These are phyloP conservation scores for Sardina pilchardus DNA, from an alignment of 2,113 vertebrate genomes.

Conservation along the genomic window DNA sequence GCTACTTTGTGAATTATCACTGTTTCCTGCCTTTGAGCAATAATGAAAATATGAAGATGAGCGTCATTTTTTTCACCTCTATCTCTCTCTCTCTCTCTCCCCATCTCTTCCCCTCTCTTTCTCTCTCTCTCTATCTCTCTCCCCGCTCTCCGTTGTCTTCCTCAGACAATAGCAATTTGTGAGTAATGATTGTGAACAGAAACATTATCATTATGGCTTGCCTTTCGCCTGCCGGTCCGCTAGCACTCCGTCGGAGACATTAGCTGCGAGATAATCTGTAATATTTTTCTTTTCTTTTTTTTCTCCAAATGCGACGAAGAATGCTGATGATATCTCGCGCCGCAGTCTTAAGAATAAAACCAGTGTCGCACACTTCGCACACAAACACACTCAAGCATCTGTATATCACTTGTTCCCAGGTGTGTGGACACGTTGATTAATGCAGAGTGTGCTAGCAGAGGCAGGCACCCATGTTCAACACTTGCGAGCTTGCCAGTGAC, in stretches of 20 bases:
- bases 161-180: constrained; percentile 14
- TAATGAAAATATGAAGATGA: constrained; percentile 18
- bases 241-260: not conserved
- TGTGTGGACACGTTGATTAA: not conserved
- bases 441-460: not conserved
- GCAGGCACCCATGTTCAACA: not conserved
- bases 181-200: constrained; percentile 14
- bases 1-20: constrained; percentile 59
- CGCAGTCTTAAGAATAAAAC: not conserved
- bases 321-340: not conserved
- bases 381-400: not conserved
- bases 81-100: not conserved
- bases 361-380: not conserved
- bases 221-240: not conserved
- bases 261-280: constrained; percentile 9
- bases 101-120: not conserved
- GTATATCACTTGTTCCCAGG: not conserved
- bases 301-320: not conserved
- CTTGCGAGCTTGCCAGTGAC: not conserved
- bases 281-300: not conserved
- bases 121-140: not conserved
- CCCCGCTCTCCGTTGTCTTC: not conserved
- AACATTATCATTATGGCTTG: constrained; percentile 13
- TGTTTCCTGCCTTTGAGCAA: constrained; percentile 14
- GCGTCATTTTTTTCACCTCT: not conserved